Conservation (phyloP, 1,140 invertebrate genomes). For the Drosophila kanapiae region DNA sequence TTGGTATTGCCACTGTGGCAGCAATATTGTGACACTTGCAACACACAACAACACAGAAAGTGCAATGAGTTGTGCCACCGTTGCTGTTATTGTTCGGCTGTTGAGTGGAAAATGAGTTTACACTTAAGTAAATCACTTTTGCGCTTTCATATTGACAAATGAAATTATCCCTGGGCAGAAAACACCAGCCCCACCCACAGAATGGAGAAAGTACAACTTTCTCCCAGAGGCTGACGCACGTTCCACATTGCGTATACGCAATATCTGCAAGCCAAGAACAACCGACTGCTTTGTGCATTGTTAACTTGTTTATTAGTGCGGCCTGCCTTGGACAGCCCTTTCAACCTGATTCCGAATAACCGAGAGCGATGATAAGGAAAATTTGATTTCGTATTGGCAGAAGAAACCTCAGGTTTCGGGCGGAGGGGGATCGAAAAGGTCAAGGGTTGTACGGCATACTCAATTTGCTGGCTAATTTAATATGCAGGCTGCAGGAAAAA, state of each 20-base stretch:
- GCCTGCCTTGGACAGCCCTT: constrained; percentile 7
- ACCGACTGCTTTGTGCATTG: constrained; percentile 35
- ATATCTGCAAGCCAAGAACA: constrained; percentile 11
- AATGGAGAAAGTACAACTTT: constrained; percentile 11
- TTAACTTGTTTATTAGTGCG: constrained; percentile 48
- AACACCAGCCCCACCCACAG: neutral
- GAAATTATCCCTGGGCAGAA: constrained; percentile 42
- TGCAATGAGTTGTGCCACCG: constrained; percentile 29
- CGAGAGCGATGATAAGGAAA: constrained; percentile 48
- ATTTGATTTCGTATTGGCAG: constrained; percentile 77
- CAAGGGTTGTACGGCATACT: constrained; percentile 41
- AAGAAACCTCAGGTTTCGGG: constrained; percentile 16
- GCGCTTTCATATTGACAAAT: constrained; percentile 69
- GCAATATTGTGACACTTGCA: constrained; percentile 46
- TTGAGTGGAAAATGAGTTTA: constrained; percentile 78
- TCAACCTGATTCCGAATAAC: constrained; percentile 41
- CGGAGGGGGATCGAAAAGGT: constrained; percentile 26
- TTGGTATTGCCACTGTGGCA: constrained; percentile 17
- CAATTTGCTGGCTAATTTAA: constrained; percentile 80
- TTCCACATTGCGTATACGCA: constrained; percentile 67
- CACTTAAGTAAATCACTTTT: constrained; percentile 80
- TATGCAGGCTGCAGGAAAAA: constrained; percentile 69
- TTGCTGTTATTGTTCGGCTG: constrained; percentile 56
- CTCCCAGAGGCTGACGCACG: constrained; percentile 44
- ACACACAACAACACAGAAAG: constrained; percentile 10